Conservation (phyloP, 64 coral and sea anemone genomes). For the Stichodactyla helianthus region DNA sequence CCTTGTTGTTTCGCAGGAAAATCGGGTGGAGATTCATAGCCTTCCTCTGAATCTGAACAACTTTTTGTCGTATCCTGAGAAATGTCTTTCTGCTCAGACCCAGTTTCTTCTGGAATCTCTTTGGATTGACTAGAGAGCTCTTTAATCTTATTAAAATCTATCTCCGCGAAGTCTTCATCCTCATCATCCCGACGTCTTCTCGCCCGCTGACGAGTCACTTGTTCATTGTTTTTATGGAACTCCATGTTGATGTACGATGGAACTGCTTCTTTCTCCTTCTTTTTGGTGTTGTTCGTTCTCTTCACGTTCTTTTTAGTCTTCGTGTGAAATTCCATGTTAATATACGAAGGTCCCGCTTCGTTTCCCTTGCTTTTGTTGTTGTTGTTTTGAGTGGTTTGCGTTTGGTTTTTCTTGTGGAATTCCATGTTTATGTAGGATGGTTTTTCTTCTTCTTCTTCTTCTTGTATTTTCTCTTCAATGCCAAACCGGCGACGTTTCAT, state of each 20-base stretch:
- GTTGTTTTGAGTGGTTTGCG: not conserved
- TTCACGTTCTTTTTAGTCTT: not conserved
- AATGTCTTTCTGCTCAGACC: not conserved
- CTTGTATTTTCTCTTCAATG: not conserved
- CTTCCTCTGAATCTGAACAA: not conserved
- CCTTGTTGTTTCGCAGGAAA: not conserved
- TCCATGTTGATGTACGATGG: slow-evolving; percentile 57
- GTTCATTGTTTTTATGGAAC: slow-evolving; percentile 25
- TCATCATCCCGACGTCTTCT: slow-evolving; percentile 23
- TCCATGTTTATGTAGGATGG: slow-evolving; percentile 26
- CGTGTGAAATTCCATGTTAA: not conserved
- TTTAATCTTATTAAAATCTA: slow-evolving; percentile 18
- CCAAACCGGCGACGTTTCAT: not conserved
- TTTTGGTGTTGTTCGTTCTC: not conserved
- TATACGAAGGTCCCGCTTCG: not conserved
- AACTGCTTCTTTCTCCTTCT: not conserved
- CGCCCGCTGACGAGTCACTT: not conserved
- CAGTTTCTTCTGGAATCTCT: not conserved
- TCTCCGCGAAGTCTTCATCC: slow-evolving; percentile 22
- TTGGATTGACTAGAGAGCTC: not conserved
- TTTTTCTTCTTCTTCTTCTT: slow-evolving; percentile 14
- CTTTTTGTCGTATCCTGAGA: not conserved
- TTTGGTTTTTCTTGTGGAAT: slow-evolving; percentile 1
- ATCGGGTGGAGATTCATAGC: not conserved
- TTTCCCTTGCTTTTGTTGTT: not conserved